Evolutionary conservation across 2,797 vertebrate species (phyloP).

Genomic region (Cuculus canorus): DNA sequence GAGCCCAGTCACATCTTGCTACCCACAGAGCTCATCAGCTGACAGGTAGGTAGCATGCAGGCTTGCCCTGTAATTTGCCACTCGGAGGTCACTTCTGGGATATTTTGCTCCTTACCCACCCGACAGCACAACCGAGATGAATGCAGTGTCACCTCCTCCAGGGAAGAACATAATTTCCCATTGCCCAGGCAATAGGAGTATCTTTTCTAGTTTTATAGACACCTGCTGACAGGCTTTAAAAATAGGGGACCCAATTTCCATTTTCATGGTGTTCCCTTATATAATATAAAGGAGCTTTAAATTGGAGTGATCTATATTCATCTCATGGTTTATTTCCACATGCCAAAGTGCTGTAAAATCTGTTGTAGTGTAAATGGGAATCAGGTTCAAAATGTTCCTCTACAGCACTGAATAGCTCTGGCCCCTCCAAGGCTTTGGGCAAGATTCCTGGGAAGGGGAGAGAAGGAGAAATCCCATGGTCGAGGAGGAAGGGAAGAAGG

Average conservation of each 20-base stretch:
- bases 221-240: conserved; percentile 42
- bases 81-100: neutral
- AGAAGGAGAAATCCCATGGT: neutral
- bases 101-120: neutral
- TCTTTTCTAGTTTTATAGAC: conserved; percentile 20
- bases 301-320: conserved; percentile 52
- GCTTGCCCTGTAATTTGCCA: neutral
- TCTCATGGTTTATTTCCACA: conserved; percentile 30
- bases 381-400: neutral
- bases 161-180: neutral
- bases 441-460: neutral
- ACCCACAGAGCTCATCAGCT: neutral
- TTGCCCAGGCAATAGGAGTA: neutral
- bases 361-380: conserved; percentile 44
- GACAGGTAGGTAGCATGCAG: neutral
- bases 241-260: conserved; percentile 46
- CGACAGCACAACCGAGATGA: neutral
- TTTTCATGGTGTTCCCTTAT: conserved; percentile 59
- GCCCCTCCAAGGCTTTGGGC: neutral
- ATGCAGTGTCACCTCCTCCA: neutral
- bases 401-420: neutral
- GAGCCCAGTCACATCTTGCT: neutral
- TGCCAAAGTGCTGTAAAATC: conserved; percentile 15
- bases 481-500: neutral
- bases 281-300: conserved; percentile 57